Base-by-base conservation (phyloP, 2,888 invertebrate species). In the Eristalis arbustorum region DNA sequence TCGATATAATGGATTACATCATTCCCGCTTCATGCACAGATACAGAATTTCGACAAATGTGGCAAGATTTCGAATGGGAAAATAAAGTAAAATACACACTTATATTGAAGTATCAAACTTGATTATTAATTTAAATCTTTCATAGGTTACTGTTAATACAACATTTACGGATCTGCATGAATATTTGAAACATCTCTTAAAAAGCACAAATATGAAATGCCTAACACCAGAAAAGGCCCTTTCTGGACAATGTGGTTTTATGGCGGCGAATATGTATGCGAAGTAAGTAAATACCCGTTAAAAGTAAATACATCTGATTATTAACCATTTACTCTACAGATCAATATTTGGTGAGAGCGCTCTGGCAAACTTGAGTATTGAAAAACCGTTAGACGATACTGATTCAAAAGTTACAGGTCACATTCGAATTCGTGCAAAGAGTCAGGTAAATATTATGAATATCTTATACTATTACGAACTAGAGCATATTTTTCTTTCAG, bases 41-140 rank as follows among this genome's bases (percentile, higher is more conserved):
- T 93, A 96, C 96, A 0, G 99, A 99, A 94, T 99, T 99, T 94
- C 94, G 99, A 6, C 96, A 97, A 93, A 99, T 99, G 99, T 99
- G 99, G 99, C 98, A 98, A 2, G 99, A 99, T 94, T 99, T 99
- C 94, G 99, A 99, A 93, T 99, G 99, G 99, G 99, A 99, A 94
- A 99, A 99, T 93, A 99, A 99, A 95, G 98, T 94, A 72, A 57
- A 37, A 49, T 22, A 6, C 72, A 62, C 23, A 14, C 37, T 18
- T 1, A 14, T 18, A 25, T 14, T 18, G 22, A 77, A 49, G 59
- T 61, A 25, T 61, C 10, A 0, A 62, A 42, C 49, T 8, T 49
- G 6, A 49, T 18, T 0, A 49, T 28, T n/a, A 73, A 13, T 5
- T 25, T 62, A 0, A 49, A 25, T 67, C 37, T 28, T 63, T 67